Evolutionary conservation across 2,113 vertebrate genomes (phyloP).

Genomic region (Eira barbara): DNA sequence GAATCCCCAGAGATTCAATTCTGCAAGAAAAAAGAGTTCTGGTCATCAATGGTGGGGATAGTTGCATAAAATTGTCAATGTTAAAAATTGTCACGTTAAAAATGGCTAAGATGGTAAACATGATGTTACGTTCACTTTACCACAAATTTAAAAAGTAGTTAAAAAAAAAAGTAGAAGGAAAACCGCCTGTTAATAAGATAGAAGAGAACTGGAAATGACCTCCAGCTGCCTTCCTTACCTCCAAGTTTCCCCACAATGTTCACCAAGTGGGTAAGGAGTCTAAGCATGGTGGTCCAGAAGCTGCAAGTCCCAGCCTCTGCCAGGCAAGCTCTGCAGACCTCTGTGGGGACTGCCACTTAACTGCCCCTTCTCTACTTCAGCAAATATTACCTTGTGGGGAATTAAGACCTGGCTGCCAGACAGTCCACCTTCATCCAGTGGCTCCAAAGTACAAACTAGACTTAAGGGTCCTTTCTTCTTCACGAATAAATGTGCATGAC

Average conservation of each 20-base stretch:
- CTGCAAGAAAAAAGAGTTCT: not conserved
- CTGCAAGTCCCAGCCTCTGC: not conserved
- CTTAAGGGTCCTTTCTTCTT: not conserved
- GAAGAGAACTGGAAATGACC: not conserved
- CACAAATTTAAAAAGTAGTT: not conserved
- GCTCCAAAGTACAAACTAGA: not conserved
- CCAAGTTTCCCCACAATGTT: not conserved
- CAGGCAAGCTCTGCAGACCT: not conserved
- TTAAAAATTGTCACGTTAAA: not conserved
- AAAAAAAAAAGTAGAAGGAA: not conserved
- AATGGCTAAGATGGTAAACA: not conserved
- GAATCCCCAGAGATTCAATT: not conserved
- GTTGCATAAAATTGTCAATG: not conserved
- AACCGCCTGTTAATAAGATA: not conserved
- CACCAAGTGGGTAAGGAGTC: not conserved
- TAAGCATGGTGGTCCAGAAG: not conserved
- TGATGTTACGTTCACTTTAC: not conserved
- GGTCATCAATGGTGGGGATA: not conserved
- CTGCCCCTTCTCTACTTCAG: not conserved
- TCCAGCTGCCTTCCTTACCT: not conserved
- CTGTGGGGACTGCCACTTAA: not conserved
- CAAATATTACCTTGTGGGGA: not conserved
- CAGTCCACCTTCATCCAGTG: not conserved
- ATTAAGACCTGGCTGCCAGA: not conserved
- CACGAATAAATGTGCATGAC: not conserved